A percentile compares a stretch with the other conserved stretches of the same genome.
Conservation (phyloP, 2,113 vertebrate genomes). For the Atherinomorus stipes region DNA sequence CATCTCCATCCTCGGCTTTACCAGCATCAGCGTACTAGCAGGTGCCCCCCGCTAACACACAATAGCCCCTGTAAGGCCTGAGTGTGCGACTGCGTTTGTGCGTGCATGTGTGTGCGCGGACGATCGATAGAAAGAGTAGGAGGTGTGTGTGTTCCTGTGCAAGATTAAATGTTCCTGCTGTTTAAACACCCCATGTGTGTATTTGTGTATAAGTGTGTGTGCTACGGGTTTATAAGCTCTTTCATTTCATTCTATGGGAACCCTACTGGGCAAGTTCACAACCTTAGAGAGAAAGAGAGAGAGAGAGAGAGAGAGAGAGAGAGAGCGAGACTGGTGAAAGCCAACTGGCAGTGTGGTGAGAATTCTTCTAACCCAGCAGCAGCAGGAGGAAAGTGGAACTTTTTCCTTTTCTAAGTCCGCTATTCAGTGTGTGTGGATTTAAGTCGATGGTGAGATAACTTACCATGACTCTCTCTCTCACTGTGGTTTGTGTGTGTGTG, state of each 20-base stretch:
- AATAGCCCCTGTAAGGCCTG: conserved; percentile 52
- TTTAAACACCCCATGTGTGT: conserved; percentile 51
- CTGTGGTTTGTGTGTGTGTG: conserved; percentile 18
- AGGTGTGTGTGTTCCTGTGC: conserved; percentile 24
- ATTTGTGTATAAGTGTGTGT: conserved; percentile 29
- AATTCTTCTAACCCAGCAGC: conserved; percentile 37
- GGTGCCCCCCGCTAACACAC: conserved; percentile 54
- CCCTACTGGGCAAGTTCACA: conserved; percentile 69
- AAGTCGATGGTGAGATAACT: conserved; percentile 56
- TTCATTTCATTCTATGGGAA: conserved; percentile 69
- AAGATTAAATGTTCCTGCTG: conserved; percentile 61
- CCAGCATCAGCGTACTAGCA: conserved; percentile 59
- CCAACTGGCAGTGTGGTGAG: conserved; percentile 44
- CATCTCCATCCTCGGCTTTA: conserved; percentile 48
- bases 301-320: conserved; percentile 55
- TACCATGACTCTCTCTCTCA: conserved; percentile 38
- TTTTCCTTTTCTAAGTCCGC: conserved; percentile 42
- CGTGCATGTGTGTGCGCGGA: conserved; percentile 37
- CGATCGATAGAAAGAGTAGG: conserved; percentile 34
- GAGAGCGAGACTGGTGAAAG: conserved; percentile 21
- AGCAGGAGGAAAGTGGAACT: conserved; percentile 33
- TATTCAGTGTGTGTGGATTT: conserved; percentile 47
- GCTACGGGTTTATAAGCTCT: conserved; percentile 60
- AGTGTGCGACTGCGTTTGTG: background rate
- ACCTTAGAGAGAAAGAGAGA: conserved; percentile 45